Evolutionary conservation across 2,888 invertebrate species (phyloP), one percentile per base, ranked within the genome.

Genomic region (Diploptera punctata): DNA sequence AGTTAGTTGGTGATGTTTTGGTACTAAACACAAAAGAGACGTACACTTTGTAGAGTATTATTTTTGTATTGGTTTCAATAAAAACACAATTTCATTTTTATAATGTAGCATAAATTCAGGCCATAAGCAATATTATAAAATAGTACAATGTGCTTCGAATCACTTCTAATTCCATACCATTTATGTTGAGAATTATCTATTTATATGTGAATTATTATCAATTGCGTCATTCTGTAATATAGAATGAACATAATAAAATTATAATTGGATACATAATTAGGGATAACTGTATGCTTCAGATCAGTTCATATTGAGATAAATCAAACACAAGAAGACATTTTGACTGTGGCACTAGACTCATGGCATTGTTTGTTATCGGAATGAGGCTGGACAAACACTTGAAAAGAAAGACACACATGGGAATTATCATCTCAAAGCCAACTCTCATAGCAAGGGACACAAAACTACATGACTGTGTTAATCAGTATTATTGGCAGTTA

Each of bases 231-330:
- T 73, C 69, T 73, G 71, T 71, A 57, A 57, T 29, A 76, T 47
- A 68, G 67, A 62, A 71, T 57, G 71, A 71, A 70, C 1, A 26
- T 54, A 75, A 57, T 73, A 70, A 60, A 70, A 68, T n/a, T n/a
- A 70, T 31, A 43, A 47, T 67, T 62, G 62, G 47, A 33, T 29
- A 70, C 57, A 47, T 13, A 16, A 72, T 70, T 33, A 70, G 67
- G 71, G 71, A 38, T 47, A 49, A 52, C 62, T 65, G 49, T n/a
- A 44, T 65, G 65, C 47, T 26, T 44, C 47, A 47, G 65, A 16
- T 47, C 47, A 29, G 65, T 65, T 43, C n/a, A n/a, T n/a, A n/a
- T n/a, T n/a, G n/a, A n/a, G n/a, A n/a, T n/a, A n/a, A n/a, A n/a
- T n/a, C n/a, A n/a, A n/a, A n/a, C n/a, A n/a, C n/a, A n/a, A n/a